Base-by-base conservation (phyloP, 2,797 vertebrate genomes). In the Delichon dasypus region DNA sequence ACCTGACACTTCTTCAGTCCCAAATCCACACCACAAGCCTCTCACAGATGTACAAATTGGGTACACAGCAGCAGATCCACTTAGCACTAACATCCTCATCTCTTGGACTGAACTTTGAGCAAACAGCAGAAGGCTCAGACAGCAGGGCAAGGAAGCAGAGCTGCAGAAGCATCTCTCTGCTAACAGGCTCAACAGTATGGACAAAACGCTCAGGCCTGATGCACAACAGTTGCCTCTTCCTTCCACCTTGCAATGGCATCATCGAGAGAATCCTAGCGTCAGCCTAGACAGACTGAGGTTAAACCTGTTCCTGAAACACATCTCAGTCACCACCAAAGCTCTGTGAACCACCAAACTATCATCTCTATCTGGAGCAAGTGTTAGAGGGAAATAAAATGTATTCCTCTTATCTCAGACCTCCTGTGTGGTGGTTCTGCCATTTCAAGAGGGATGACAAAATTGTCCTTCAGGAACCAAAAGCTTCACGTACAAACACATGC, bases 401-500 rank as follows among this genome's bases (percentile, higher is more conserved):
- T 19, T 68, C 27, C 45, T 85, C 42, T 60, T 54, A 40, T 65
- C 36, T 89, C 81, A 71, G 27, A 13, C 50, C 21, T 79, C 7
- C 21, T 1, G 0, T 5, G 0, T 30, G 45, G 25, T 7, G 19
- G 29, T 32, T 80, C 13, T 61, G 67, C 57, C 44, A 40, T 38
- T 65, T 29, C 78, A 77, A 60, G 68, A 80, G 16, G 14, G 53
- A 74, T 36, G 71, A 61, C 34, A 87, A 55, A 89, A 66, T 3
- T 15, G 22, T 53, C 29, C 17, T 71, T 62, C 47, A 44, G 50
- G 40, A 80, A 27, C 54, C 58, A 50, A 53, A 48, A 83, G 34
- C 29, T 80, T 61, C 61, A 40, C 11, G 34, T 2, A 21, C 12
- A 4, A 22, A 48, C 30, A 38, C 11, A 4, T 2, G 15, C 61